Base-by-base conservation (phyloP, 2,888 invertebrate genomes). In the Amblyjoppa proteus region DNA sequence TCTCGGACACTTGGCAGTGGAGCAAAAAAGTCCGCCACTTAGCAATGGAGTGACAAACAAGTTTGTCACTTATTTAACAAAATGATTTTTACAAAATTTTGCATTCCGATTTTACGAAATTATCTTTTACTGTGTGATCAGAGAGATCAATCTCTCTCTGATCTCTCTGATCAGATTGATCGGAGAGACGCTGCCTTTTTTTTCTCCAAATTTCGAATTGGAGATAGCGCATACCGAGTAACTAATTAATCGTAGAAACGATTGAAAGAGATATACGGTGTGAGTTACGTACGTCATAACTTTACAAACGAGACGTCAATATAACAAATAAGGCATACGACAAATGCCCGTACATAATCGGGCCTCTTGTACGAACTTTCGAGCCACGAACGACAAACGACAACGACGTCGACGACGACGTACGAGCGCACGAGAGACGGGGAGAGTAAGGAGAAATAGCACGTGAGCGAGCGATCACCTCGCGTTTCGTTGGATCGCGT, bases 401-500 rank as follows among this genome's bases (percentile, higher is more conserved):
- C 51, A 41, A 80, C 45, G 34, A 66, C 66, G 74, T 56, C 73
- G 49, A 64, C 49, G 28, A 76, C 25, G 45, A 49, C 41, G 49
- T 11, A 69, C 13, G 31, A 66, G 58, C 41, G 70, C 45, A 69
- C 25, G 45, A 66, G 76, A 53, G 51, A 1, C 20, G 20, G 34
- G 16, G 20, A 66, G 76, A 53, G 51, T 2, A 31, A 13, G 34
- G 34, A 13, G 64, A 11, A 41, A 16, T 45, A 34, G 38, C 66
- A 56, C 53, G 66, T 71, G 51, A 64, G 51, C 70, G 51, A 71
- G 56, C 80, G 76, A 84, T 84, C 70, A 77, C 51, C 77, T 83
- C 74, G 80, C 78, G 71, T 74, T 85, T 77, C 56, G 76, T 69
- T 56, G 53, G 81, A 87, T 88, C 84, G 87, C 87, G 88, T 88